Evolutionary conservation across 2,797 vertebrate species (phyloP).

Genomic region (Mormyrops attenuatus): DNA sequence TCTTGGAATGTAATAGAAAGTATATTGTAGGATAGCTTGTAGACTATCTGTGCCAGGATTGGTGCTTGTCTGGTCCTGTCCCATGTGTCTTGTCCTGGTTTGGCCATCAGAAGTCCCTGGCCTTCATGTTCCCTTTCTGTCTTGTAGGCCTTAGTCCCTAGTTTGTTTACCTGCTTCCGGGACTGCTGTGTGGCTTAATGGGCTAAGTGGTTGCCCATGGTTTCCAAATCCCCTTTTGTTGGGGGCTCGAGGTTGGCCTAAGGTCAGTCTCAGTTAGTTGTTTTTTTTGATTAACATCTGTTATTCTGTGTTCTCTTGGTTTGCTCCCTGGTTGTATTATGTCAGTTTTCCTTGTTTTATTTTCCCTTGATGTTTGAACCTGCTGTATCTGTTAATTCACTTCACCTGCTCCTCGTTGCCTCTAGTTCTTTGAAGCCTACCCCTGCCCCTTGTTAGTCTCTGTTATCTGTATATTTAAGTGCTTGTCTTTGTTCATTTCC

Average conservation of each 20-base stretch:
- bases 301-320: neutral
- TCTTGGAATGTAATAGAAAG: neutral
- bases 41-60: neutral
- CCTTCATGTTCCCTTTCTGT: neutral
- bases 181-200: neutral
- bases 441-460: neutral
- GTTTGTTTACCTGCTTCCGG: neutral
- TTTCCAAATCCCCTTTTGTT: neutral
- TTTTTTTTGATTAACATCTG: neutral
- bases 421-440: neutral
- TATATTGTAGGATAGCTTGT: neutral
- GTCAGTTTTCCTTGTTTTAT: neutral
- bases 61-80: neutral
- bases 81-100: neutral
- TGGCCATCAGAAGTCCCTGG: neutral
- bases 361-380: neutral
- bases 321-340: neutral
- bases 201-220: neutral
- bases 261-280: neutral
- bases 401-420: neutral
- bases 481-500: neutral
- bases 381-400: neutral
- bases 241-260: neutral
- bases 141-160: neutral
- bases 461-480: neutral